Percentiles rank a stretch among this genome's conserved stretches.
Conservation (phyloP, 1,140 invertebrate genomes). For the Diprion similis region DNA sequence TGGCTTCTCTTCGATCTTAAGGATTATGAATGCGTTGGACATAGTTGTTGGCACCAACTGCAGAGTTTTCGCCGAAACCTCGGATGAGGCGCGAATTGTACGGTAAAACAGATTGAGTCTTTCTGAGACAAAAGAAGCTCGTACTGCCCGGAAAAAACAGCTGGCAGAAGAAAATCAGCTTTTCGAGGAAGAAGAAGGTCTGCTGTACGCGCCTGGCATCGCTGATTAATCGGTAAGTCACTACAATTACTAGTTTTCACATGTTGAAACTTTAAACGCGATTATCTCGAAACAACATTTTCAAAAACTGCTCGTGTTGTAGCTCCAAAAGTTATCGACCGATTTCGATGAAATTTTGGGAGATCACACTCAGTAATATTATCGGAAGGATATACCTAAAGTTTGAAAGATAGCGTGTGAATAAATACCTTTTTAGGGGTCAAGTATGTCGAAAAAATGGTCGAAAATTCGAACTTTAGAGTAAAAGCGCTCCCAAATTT, state of each 20-base stretch:
- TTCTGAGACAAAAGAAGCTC: no score
- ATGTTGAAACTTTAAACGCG: neutral
- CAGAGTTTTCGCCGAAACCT: conserved; percentile 15
- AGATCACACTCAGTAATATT: conserved; percentile 7
- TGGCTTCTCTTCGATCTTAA: neutral
- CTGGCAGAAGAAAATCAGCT: neutral
- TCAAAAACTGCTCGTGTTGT: conserved; percentile 16
- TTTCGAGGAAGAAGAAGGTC: conserved; percentile 24
- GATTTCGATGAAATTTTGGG: conserved; percentile 17
- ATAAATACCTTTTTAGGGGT: conserved; percentile 9
- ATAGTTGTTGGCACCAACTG: conserved; percentile 3
- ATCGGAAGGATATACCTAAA: conserved; percentile 21
- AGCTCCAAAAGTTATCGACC: conserved; percentile 14
- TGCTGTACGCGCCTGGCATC: conserved; percentile 19
- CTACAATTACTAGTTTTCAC: neutral
- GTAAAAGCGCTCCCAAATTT: neutral
- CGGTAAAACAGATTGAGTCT: no score
- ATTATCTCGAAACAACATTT: no score
- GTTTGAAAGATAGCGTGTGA: conserved; percentile 10
- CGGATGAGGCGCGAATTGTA: conserved; percentile 3
- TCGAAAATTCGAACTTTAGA: conserved; percentile 11
- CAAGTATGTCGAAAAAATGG: conserved; percentile 18
- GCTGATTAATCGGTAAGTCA: neutral
- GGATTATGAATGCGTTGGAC: conserved; percentile 17
- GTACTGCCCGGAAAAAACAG: no score